Percentiles rank a stretch among this genome's conserved stretches.
These are phyloP conservation scores for Acridotheres tristis DNA, from an alignment of 2,797 vertebrate genomes.

Conservation along the genomic window DNA sequence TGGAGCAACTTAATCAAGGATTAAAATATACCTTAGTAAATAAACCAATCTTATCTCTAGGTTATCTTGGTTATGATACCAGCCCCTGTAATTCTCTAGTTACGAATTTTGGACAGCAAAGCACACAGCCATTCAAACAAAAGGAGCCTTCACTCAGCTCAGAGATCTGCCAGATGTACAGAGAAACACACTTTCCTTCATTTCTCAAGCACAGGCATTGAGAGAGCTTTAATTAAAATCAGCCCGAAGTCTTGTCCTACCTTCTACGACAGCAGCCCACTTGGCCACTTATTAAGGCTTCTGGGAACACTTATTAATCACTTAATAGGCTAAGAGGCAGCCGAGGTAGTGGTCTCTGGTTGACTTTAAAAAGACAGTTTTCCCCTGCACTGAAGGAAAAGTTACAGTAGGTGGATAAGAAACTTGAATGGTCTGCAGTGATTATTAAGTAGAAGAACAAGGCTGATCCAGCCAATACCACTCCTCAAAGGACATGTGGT, in stretches of 20 bases:
- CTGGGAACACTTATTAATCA: conserved; percentile 60
- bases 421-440: background rate
- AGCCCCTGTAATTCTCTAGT: background rate
- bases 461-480: background rate
- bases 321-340: conserved; percentile 57
- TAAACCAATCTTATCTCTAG: background rate
- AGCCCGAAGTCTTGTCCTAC: conserved; percentile 50
- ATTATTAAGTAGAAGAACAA: background rate
- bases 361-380: background rate
- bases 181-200: background rate
- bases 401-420: background rate
- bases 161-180: background rate
- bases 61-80: background rate
- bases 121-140: background rate
- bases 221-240: conserved; percentile 13
- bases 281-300: conserved; percentile 59
- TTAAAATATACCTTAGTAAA: background rate
- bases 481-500: background rate
- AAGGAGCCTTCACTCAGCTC: background rate
- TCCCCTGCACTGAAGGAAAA: background rate
- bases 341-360: conserved; percentile 43
- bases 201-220: background rate
- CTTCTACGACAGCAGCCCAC: conserved; percentile 62
- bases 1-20: background rate
- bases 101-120: background rate